Conservation (phyloP, 2,113 vertebrate species). For the Paramisgurnus dabryanus region DNA sequence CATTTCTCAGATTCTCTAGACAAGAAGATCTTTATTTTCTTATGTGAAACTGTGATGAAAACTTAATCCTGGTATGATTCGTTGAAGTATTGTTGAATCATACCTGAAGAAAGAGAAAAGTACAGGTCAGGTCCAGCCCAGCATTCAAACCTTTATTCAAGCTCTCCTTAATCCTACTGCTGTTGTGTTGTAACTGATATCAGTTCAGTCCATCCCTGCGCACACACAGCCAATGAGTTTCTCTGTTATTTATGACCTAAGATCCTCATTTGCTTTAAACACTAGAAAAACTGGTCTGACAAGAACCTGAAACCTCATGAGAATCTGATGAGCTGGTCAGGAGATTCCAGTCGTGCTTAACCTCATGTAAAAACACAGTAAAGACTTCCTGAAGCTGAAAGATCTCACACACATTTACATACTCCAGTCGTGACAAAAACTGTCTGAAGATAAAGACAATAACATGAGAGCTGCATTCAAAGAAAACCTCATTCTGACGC, state of each 20-base stretch:
- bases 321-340: conserved; percentile 17
- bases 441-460: no score
- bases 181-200: background rate
- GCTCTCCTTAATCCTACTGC: background rate
- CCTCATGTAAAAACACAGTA: background rate
- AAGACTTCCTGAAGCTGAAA: background rate
- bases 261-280: background rate
- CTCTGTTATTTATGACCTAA: background rate
- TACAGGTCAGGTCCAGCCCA: background rate
- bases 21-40: no score
- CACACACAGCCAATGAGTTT: conserved; percentile 20
- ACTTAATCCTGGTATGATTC: background rate
- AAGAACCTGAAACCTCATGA: conserved; percentile 12
- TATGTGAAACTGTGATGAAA: background rate
- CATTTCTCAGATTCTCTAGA: background rate
- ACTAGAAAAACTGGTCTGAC: conserved; percentile 24
- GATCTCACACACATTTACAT: conserved; percentile 14
- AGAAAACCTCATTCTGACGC: no score
- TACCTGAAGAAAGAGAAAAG: background rate
- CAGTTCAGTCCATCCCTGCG: background rate
- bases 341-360: conserved; percentile 15
- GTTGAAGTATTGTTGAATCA: background rate
- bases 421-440: no score
- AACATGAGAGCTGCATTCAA: no score
- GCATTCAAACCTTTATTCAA: background rate